Percentiles rank a stretch among this genome's conserved stretches.
Conservation (phyloP, 2,888 invertebrate genomes). For the Silvanus unidentatus region DNA sequence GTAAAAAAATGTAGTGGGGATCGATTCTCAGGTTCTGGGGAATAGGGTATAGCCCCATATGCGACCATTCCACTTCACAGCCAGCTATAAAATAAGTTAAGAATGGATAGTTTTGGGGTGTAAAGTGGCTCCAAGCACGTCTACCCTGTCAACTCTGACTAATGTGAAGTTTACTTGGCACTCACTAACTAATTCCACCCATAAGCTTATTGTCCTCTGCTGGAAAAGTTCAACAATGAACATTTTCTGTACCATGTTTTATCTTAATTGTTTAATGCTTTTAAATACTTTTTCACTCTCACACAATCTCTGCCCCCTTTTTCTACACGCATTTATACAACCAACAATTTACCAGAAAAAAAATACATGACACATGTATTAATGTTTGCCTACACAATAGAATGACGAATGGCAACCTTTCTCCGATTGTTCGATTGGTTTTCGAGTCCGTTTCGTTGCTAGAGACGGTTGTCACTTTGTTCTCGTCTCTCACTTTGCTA, state of each 20-base stretch:
- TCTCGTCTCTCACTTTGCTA: conserved; percentile 17
- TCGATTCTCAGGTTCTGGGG: too few relatives aligned
- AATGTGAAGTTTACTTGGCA: conserved; percentile 24
- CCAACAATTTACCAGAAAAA: too few relatives aligned
- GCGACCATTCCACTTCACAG: conserved; percentile 9
- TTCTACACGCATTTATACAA: too few relatives aligned
- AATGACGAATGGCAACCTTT: too few relatives aligned
- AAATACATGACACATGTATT: too few relatives aligned
- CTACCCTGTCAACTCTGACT: conserved; percentile 22
- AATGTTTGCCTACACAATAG: too few relatives aligned
- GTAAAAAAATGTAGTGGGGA: too few relatives aligned
- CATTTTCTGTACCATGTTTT: conserved; percentile 21
- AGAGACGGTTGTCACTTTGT: too few relatives aligned
- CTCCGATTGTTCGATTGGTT: too few relatives aligned
- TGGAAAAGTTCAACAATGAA: conserved; percentile 22
- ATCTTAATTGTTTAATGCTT: conserved; percentile 31
- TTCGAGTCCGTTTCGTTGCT: too few relatives aligned
- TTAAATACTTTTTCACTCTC: conserved; percentile 44
- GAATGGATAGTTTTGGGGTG: conserved; percentile 20
- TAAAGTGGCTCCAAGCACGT: conserved; percentile 21
- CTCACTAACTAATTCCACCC: conserved; percentile 22
- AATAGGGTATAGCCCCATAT: too few relatives aligned
- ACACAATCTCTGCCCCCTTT: too few relatives aligned
- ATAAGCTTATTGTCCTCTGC: conserved; percentile 26
- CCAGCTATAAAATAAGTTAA: conserved; percentile 21